Evolutionary conservation across 2,797 vertebrate genomes (phyloP).

Genomic region (Xiphorhynchus erythropygius): DNA sequence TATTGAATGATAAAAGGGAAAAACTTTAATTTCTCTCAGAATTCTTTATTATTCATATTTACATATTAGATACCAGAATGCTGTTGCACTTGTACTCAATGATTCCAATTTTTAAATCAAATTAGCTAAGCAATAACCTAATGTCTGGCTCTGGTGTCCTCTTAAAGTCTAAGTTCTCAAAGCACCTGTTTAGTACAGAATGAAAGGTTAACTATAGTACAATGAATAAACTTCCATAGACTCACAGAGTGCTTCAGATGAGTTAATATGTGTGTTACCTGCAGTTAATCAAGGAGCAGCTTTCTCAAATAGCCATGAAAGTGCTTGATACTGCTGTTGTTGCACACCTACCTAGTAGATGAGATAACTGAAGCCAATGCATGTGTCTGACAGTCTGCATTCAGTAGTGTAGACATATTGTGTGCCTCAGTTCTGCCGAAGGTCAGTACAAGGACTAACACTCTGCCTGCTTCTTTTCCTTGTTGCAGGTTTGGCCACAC

Average conservation of each 20-base stretch:
- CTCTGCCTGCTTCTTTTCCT: not conserved
- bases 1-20: not conserved
- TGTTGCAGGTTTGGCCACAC: slow-evolving; percentile 88
- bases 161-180: not conserved
- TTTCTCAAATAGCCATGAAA: not conserved
- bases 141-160: slow-evolving; percentile 65
- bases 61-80: not conserved
- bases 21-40: not conserved
- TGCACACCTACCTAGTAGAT: not conserved
- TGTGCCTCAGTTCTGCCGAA: not conserved
- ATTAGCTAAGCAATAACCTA: slow-evolving; percentile 82
- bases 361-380: not conserved
- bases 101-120: not conserved
- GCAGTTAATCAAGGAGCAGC: not conserved
- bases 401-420: not conserved
- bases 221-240: not conserved
- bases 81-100: not conserved
- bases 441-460: not conserved
- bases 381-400: not conserved
- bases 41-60: not conserved
- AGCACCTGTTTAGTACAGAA: not conserved
- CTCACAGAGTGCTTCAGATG: not conserved
- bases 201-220: not conserved
- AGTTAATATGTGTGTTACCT: not conserved
- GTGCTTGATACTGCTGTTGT: not conserved